These are phyloP conservation scores for Mythimna impura DNA, from an alignment of 2,888 invertebrate species.

Conservation along the genomic window DNA sequence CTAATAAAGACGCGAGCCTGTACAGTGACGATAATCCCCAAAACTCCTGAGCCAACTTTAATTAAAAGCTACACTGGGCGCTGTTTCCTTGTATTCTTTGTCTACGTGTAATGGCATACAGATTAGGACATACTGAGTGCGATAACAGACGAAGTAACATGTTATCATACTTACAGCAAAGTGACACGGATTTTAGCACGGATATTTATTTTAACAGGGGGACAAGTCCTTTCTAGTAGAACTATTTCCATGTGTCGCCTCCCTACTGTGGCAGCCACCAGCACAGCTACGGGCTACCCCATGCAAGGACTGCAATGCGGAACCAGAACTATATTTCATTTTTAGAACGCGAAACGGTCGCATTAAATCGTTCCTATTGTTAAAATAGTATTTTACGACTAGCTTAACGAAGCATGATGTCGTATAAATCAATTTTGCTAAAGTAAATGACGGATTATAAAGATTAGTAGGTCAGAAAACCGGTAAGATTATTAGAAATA, in stretches of 20 bases:
- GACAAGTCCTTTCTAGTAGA: slow-evolving; percentile 51
- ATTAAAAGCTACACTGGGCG: slow-evolving; percentile 47
- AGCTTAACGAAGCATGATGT: slow-evolving; percentile 81
- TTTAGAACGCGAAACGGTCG: slow-evolving; percentile 85
- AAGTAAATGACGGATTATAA: slow-evolving; percentile 51
- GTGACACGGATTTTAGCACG: slow-evolving; percentile 2
- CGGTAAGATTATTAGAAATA: slow-evolving; percentile 32
- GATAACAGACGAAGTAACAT: slow-evolving; percentile 11
- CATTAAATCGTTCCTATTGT: slow-evolving; percentile 83
- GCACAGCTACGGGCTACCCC: slow-evolving; percentile 74
- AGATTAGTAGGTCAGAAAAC: slow-evolving; percentile 17
- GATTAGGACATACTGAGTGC: slow-evolving; percentile 7
- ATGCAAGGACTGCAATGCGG: slow-evolving; percentile 88
- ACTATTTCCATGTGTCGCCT: slow-evolving; percentile 57
- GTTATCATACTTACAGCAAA: background rate
- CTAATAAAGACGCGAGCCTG: slow-evolving; percentile 47
- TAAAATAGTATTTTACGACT: slow-evolving; percentile 80
- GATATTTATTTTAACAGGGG: slow-evolving; percentile 19
- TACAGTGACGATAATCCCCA: slow-evolving; percentile 50
- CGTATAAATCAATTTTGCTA: slow-evolving; percentile 64
- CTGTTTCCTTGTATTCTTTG: slow-evolving; percentile 37
- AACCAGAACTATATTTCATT: slow-evolving; percentile 86
- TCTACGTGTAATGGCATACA: slow-evolving; percentile 31
- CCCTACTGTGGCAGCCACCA: slow-evolving; percentile 57
- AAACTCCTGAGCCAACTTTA: slow-evolving; percentile 54